Evolutionary conservation across 2,797 vertebrate species (phyloP).

Genomic region (Hippopotamyrus pictus): DNA sequence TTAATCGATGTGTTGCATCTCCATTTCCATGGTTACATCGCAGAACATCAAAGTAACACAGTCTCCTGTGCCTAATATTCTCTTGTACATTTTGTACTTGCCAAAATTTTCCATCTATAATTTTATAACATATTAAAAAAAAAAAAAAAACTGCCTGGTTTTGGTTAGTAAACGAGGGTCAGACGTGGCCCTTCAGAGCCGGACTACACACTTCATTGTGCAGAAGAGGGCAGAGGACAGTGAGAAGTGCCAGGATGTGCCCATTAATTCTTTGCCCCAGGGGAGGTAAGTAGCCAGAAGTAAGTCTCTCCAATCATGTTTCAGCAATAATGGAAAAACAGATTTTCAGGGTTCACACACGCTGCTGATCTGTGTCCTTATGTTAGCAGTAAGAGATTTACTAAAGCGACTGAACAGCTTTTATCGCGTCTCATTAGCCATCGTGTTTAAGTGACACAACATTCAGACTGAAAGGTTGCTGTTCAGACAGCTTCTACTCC

Average conservation of each 20-base stretch:
- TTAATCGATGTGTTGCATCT: neutral
- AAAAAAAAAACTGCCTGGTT: neutral
- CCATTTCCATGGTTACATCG: neutral
- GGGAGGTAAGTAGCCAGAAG: neutral
- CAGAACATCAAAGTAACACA: neutral
- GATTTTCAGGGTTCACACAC: neutral
- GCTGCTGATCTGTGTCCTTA: neutral
- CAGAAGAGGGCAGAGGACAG: neutral
- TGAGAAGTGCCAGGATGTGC: neutral
- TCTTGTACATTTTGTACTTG: neutral
- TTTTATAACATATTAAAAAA: neutral
- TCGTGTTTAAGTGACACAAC: neutral
- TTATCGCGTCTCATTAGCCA: neutral
- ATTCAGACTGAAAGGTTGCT: neutral
- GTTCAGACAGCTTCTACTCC: neutral
- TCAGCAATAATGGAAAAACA: neutral
- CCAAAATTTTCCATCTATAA: neutral
- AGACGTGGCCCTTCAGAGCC: neutral
- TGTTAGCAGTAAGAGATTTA: neutral
- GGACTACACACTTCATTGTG: neutral
- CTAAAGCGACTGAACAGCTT: neutral
- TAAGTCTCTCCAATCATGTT: neutral
- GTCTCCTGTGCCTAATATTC: neutral
- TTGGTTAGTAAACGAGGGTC: neutral
- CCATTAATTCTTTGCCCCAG: neutral